These are phyloP conservation scores for Drosophila borborema DNA, from an alignment of 2,888 invertebrate species.

Conservation along the genomic window DNA sequence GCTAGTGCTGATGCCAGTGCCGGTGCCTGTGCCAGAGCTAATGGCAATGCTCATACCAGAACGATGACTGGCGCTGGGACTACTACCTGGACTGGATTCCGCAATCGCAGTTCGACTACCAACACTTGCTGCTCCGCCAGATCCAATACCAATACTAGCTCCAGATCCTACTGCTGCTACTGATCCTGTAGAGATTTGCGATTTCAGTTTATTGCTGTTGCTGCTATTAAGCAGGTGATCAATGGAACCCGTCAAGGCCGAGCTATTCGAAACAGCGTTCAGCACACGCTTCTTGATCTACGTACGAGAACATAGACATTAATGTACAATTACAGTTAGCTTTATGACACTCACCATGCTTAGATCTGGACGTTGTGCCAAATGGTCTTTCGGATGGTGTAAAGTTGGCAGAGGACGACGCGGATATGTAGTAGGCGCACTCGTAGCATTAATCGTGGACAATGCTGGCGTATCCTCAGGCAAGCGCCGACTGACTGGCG, in stretches of 20 bases:
- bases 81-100: background rate
- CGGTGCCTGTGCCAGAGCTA: background rate
- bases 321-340: background rate
- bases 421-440: background rate
- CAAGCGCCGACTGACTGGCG: constrained; percentile 64
- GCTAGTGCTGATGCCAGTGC: background rate
- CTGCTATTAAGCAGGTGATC: constrained; percentile 21
- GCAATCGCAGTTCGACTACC: background rate
- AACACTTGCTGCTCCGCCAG: background rate
- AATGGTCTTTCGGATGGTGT: background rate
- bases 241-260: constrained; percentile 38
- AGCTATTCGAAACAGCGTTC: constrained; percentile 75
- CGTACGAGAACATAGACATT: background rate
- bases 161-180: background rate
- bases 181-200: background rate
- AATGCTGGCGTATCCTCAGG: constrained; percentile 8
- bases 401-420: constrained; percentile 12
- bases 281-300: constrained; percentile 84
- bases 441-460: background rate
- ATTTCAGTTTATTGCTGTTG: background rate
- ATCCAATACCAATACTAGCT: too few species aligned
- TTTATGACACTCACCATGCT: constrained; percentile 66
- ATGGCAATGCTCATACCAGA: background rate
- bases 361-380: constrained; percentile 69
- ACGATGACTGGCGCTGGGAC: background rate